Conservation (phyloP, 2,888 invertebrate genomes). For the Pristionchus fissidentatus region DNA sequence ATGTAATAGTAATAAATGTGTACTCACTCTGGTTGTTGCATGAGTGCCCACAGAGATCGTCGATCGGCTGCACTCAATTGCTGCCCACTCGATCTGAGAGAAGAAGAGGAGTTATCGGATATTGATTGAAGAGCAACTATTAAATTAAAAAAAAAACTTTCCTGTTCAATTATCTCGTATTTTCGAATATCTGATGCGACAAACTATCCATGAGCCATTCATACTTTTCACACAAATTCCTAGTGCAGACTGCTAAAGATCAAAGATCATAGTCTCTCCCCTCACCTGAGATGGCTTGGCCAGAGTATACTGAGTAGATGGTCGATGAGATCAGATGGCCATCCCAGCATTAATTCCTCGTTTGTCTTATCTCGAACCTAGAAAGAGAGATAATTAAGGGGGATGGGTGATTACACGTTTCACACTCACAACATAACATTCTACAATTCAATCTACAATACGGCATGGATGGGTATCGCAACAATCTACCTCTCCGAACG, state of each 20-base stretch:
- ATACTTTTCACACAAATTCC: neutral
- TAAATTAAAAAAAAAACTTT: neutral
- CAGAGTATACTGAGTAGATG: constrained; percentile 72
- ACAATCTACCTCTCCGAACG: neutral
- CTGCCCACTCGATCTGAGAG: constrained; percentile 55
- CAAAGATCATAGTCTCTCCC: too few relatives aligned
- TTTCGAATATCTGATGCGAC: neutral
- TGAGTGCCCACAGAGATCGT: constrained; percentile 70
- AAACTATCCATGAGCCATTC: neutral
- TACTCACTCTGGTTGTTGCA: constrained; percentile 71
- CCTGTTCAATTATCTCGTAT: neutral
- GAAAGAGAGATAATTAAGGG: constrained; percentile 46
- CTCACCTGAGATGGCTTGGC: constrained; percentile 62
- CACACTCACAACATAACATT: neutral
- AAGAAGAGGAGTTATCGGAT: neutral
- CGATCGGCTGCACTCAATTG: constrained; percentile 68
- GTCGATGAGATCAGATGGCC: constrained; percentile 67
- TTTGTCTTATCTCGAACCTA: constrained; percentile 72
- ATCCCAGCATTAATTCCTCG: constrained; percentile 67
- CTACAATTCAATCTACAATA: constrained; percentile 7
- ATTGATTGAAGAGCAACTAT: neutral
- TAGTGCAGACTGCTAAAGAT: too few relatives aligned
- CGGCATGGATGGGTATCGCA: too few relatives aligned
- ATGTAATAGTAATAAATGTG: constrained; percentile 27
- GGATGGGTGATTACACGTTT: too few relatives aligned